Base-by-base conservation (phyloP, 2,888 invertebrate species). In the Brachypalpus laphriformis region DNA sequence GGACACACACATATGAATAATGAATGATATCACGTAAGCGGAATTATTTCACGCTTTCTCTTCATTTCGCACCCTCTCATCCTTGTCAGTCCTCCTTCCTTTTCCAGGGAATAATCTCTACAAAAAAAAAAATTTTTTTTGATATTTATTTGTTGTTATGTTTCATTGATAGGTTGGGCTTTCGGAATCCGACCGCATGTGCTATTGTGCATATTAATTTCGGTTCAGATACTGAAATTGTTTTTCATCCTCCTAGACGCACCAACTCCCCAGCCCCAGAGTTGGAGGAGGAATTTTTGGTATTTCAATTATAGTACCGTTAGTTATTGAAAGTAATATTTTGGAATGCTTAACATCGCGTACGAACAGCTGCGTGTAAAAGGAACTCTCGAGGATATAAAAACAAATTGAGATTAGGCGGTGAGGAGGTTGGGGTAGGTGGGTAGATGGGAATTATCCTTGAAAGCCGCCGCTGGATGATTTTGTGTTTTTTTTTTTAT, bases 191-290 rank as follows among this genome's bases (percentile, higher is more conserved):
- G 31, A 70, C 82, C 82, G 71, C 76, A 82, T 82, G 82, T 82
- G 82, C 82, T 40, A 71, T 82, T 82, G 82, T 76, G 76, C 82
- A 82, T 82, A 82, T 82, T 76, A 82, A 82, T 76, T 82, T 76
- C 25, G 25, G 16, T 71, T 31, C 56, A 54, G 63, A 76, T 76
- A 70, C 56, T 57, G 20, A 70, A 81, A 75, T 80, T 61, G 68
- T 71, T 56, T 61, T 80, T 47, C 28, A 25, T 25, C 18, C 49
- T 34, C 8, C 18, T 40, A 25, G 0, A 28, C 28, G n/a, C 37
- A 31, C 22, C 9, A 57, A n/a, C n/a, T n/a, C n/a, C n/a, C n/a
- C n/a, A n/a, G n/a, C n/a, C n/a, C n/a, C n/a, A n/a, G n/a, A n/a
- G 31, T 31, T 14, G 45, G n/a, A 5, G 25, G 20, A 54, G 61